phyloP scores from a whole-genome alignment of 2,888 invertebrate genomes.

The Enoplolaimus lenunculus region DNA sequence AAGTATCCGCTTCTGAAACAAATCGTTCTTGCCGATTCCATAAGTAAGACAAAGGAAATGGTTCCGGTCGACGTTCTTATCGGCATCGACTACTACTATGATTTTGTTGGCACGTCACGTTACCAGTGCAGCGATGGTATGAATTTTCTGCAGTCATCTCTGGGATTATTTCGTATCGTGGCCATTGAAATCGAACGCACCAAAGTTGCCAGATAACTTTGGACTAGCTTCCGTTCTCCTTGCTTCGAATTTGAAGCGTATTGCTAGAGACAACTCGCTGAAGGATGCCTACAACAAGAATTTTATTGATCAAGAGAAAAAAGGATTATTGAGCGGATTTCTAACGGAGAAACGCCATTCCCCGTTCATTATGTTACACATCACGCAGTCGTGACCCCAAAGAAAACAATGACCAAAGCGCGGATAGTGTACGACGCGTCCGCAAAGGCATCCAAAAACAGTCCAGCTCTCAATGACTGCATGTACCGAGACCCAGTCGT shows the following conservation, averaged over 20 bases:
- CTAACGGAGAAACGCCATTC: not conserved
- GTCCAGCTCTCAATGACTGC: slow-evolving; percentile 26
- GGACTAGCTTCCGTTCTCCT: not conserved
- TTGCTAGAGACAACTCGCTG: not conserved
- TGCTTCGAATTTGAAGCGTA: not conserved
- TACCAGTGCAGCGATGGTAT: not conserved
- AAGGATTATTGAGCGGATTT: not conserved
- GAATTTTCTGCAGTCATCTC: not conserved
- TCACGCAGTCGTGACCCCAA: slow-evolving; percentile 24
- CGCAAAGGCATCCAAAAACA: slow-evolving; percentile 18
- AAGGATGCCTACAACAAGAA: not conserved
- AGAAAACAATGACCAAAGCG: slow-evolving; percentile 27
- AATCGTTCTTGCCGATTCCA: no score
- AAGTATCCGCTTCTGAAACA: no score
- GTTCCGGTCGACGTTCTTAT: not conserved
- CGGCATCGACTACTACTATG: not conserved
- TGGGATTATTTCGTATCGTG: not conserved
- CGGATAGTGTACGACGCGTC: slow-evolving; percentile 30
- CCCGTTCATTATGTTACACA: slow-evolving; percentile 25
- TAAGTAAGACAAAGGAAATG: no score
- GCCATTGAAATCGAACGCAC: not conserved
- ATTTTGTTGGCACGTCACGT: not conserved
- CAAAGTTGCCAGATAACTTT: not conserved
- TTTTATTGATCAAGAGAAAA: not conserved
- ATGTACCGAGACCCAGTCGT: slow-evolving; percentile 25